These are phyloP conservation scores for Pan paniscus DNA, from an alignment of 2,113 vertebrate species.

Conservation along the genomic window DNA sequence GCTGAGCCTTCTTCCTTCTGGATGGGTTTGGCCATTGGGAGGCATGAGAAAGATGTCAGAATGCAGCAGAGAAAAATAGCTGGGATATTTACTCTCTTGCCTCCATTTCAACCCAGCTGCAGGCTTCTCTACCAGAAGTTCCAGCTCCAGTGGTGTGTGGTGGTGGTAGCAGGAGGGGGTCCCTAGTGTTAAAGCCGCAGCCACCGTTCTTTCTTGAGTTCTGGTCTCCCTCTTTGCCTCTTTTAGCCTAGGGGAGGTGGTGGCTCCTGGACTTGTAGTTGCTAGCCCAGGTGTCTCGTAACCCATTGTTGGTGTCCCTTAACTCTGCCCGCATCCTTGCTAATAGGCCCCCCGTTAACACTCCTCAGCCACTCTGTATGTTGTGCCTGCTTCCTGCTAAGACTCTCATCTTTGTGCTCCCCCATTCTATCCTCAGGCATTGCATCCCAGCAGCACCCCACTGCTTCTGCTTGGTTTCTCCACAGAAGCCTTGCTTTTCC, in stretches of 20 bases:
- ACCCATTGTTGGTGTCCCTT: background rate
- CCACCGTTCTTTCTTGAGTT: background rate
- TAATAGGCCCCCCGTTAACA: background rate
- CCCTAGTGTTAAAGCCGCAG: background rate
- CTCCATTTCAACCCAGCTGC: background rate
- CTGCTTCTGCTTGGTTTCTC: background rate
- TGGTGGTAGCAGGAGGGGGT: background rate
- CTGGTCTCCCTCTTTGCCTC: background rate
- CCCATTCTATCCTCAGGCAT: background rate
- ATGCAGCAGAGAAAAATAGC: background rate
- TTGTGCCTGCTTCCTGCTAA: background rate
- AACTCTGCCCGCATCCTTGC: background rate
- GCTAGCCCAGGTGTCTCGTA: background rate
- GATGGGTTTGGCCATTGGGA: background rate
- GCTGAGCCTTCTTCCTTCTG: background rate
- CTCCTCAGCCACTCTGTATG: background rate
- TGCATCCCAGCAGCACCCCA: background rate
- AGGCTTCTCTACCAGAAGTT: background rate
- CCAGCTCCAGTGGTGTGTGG: background rate
- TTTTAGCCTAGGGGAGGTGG: background rate
- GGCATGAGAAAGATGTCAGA: background rate
- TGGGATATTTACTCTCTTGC: background rate
- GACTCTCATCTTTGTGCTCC: background rate
- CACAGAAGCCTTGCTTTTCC: background rate
- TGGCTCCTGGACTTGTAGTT: background rate